Base-by-base conservation (phyloP, 2,113 vertebrate genomes). In the Salvelinus alpinus region DNA sequence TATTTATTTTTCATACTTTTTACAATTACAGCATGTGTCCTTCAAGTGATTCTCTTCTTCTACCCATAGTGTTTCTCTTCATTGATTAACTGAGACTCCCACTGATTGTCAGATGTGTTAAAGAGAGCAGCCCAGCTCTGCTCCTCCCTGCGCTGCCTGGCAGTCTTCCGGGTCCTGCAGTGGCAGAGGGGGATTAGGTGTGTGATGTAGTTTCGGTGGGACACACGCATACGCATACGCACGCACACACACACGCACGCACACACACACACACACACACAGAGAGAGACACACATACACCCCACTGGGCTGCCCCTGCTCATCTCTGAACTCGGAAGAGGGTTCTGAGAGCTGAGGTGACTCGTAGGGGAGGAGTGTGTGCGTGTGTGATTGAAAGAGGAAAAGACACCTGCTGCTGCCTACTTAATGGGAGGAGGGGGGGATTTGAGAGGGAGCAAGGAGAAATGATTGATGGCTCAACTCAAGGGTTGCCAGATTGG, bases 111-210 rank as follows among this genome's bases (percentile, higher is more conserved):
- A 60, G 27, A 14, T 9, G 20, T 16, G 4, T 27, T 44, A 13
- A 72, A 18, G 29, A 73, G 25, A 44, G 38, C 34, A 65, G 62
- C 5, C 57, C 20, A 62, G 54, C 54, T 27, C 25, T 44, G 38
- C 38, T 12, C 24, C 64, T 47, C 38, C 18, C 7, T 62, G 71
- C 24, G 4, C 5, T n/a, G 29, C 29, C 66, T 20, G 9, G 64
- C 80, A 79, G 80, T 64, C 65, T 73, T 80, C 57, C 70, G 22
- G 9, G 9, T 44, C 38, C 38, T 44, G 25, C 59, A 29, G 70
- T 77, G 76, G 60, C 72, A 74, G 77, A 71, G 71, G 71, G 75
- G 78, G 80, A 78, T 78, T 75, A 48, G 59, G 57, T 62, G 68
- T 78, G 80, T 38, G 48, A 54, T 76, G 65, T 74, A 44, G 16